These are phyloP conservation scores for Cyanocitta stelleri DNA, from an alignment of 2,113 vertebrate genomes.

Conservation along the genomic window DNA sequence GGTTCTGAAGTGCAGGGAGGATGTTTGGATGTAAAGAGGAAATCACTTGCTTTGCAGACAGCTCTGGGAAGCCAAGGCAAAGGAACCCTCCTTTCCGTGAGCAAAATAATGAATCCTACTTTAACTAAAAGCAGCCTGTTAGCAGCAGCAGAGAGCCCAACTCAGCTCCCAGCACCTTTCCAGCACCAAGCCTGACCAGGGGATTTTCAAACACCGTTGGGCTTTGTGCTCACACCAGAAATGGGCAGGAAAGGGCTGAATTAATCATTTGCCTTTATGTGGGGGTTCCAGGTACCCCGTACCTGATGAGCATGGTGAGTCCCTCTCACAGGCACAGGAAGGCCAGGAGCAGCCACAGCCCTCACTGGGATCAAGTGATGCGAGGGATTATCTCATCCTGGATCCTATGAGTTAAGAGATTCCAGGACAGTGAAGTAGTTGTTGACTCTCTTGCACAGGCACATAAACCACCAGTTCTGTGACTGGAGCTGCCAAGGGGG, in stretches of 20 bases:
- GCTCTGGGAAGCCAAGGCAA: not conserved
- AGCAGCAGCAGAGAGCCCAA: not conserved
- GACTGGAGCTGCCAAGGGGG: not conserved
- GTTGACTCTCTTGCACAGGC: not conserved
- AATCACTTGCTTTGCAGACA: not conserved
- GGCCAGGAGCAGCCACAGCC: not conserved
- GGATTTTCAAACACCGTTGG: not conserved
- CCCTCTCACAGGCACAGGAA: not conserved
- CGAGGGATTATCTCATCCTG: not conserved
- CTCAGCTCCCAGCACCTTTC: not conserved
- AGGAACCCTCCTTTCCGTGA: not conserved
- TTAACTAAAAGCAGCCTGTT: not conserved
- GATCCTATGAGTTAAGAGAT: constrained; percentile 24
- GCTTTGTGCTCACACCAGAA: not conserved
- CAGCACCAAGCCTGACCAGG: not conserved
- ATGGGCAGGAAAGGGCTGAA: not conserved
- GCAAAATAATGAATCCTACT: not conserved
- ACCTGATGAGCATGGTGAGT: not conserved
- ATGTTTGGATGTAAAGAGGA: constrained; percentile 22
- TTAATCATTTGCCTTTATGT: not conserved
- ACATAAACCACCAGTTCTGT: not conserved
- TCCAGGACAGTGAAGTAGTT: constrained; percentile 56
- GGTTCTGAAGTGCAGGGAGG: not conserved
- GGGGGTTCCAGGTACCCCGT: not conserved
- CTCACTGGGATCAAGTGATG: not conserved